Percentiles rank a stretch among this genome's conserved stretches.
These are phyloP conservation scores for Phaenicophaeus curvirostris DNA, from an alignment of 2,797 vertebrate genomes.

Conservation along the genomic window DNA sequence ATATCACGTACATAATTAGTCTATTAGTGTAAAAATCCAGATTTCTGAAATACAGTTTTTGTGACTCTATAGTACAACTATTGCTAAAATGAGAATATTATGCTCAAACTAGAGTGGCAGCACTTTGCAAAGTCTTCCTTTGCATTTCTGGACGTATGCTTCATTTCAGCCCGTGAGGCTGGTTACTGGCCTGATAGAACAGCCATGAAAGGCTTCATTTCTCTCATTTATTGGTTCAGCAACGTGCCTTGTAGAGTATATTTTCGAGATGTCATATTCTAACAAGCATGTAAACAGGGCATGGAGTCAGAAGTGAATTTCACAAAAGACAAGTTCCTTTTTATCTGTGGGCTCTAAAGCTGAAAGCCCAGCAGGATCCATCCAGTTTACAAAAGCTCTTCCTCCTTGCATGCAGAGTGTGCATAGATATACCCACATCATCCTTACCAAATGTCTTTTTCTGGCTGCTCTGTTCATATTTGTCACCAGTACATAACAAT, in stretches of 20 bases:
- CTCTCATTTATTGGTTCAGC: conserved; percentile 68
- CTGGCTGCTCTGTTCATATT: conserved; percentile 79
- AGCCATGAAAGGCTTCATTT: conserved; percentile 69
- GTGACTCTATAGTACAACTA: conserved; percentile 3
- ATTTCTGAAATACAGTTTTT: conserved; percentile 29
- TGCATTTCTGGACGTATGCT: conserved; percentile 61
- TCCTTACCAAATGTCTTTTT: conserved; percentile 73
- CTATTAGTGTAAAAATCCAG: conserved; percentile 25
- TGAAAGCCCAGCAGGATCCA: conserved; percentile 75
- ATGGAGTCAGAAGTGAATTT: conserved; percentile 61
- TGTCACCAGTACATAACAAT: conserved; percentile 68
- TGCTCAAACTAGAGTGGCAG: conserved; percentile 39
- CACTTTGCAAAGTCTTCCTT: conserved; percentile 18
- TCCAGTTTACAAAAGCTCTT: conserved; percentile 73
- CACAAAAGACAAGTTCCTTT: conserved; percentile 62
- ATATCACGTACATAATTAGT: conserved; percentile 56
- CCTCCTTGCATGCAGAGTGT: conserved; percentile 49
- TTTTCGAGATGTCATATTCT: conserved; percentile 73
- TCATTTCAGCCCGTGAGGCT: conserved; percentile 51
- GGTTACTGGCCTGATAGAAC: conserved; percentile 41
- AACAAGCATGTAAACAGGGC: conserved; percentile 67
- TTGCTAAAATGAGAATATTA: neutral
- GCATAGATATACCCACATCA: conserved; percentile 51
- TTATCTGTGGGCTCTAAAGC: conserved; percentile 38
- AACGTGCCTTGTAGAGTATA: conserved; percentile 46